Base-by-base conservation (phyloP, 2,888 invertebrate species). In the Drosophila maculinotata region DNA sequence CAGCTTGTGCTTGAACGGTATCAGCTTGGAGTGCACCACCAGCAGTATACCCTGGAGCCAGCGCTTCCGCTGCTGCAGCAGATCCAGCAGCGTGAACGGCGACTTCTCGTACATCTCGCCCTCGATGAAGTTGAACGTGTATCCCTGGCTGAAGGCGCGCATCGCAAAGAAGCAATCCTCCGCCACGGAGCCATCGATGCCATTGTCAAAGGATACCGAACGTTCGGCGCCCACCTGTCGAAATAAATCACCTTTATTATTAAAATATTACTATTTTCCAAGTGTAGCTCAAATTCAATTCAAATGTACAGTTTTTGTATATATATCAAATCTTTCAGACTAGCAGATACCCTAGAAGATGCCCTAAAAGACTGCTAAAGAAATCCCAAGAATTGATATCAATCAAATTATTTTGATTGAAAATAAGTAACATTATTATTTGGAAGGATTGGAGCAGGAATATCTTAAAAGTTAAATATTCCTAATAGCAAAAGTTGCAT, bases 41-140 rank as follows among this genome's bases (percentile, higher is more conserved):
- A 97, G 92, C 17, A 97, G 93, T 82, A 97, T 97, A 89, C 97
- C 97, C 93, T 97, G 97, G 52, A 99, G 94, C 99, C 99, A 99
- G 52, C 99, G 94, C 91, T 99, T 99, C 60, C 99, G 93, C 90
- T 99, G 99, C 91, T 98, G 98, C 78, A 99, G 94, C 88, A 99
- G 98, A 91, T 99, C 99, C 94, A 96, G 95, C 28, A 99, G 92
- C 1, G 97, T 97, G 91, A 99, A 99, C 2, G 99, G 98, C 5
- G 97, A 97, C 90, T 99, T 98, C 91, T 99, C 99, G 96, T 98
- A 98, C 98, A 99, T 98, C 92, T 99, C 99, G 45, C 99, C 98
- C 91, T 99, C 98, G 74, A 99, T 95, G 92, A 98, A 99, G 90
- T 97, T 97, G 91, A 99, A 99, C 15, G 95, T 94, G 90, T 96